A percentile compares a stretch with the other conserved stretches of the same genome.
phyloP scores from a whole-genome alignment of 2,888 invertebrate species.

The Vesta saturnalis region DNA sequence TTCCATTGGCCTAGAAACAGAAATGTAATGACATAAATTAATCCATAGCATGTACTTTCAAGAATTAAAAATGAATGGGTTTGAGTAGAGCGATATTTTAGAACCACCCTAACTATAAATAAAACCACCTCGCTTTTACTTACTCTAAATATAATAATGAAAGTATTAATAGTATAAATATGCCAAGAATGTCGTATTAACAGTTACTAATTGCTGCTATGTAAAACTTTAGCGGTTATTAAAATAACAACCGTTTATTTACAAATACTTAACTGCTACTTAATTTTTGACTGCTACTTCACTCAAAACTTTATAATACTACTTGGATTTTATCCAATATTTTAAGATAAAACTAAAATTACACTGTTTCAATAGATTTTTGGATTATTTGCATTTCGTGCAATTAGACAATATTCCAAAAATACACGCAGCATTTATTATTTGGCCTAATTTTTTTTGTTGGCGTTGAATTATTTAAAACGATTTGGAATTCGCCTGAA shows the following conservation, averaged over 20 bases:
- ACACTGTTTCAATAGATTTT: not conserved
- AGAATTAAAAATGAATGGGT: no score
- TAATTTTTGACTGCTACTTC: conserved; percentile 15
- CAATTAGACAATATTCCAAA: no score
- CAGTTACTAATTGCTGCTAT: conserved; percentile 2
- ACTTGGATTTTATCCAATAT: conserved; percentile 42
- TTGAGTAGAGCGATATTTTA: not conserved
- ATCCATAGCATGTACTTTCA: no score
- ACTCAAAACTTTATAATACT: conserved; percentile 19
- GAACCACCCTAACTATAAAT: no score
- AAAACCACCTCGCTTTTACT: no score
- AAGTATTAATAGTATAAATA: not conserved
- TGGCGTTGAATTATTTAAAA: no score
- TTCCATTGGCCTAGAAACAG: no score
- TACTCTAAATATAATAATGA: not conserved
- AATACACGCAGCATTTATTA: no score
- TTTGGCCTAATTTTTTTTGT: no score
- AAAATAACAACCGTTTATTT: conserved; percentile 8
- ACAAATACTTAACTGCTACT: conserved; percentile 16
- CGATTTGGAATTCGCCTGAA: no score
- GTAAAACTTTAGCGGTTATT: conserved; percentile 3
- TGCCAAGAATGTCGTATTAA: not conserved
- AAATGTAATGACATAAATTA: no score
- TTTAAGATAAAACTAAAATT: conserved; percentile 42
- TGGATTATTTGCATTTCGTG: no score